A percentile compares a stretch with the other conserved stretches of the same genome.
Conservation (phyloP, 2,797 vertebrate species). For the Eupleurogrammus muticus region DNA sequence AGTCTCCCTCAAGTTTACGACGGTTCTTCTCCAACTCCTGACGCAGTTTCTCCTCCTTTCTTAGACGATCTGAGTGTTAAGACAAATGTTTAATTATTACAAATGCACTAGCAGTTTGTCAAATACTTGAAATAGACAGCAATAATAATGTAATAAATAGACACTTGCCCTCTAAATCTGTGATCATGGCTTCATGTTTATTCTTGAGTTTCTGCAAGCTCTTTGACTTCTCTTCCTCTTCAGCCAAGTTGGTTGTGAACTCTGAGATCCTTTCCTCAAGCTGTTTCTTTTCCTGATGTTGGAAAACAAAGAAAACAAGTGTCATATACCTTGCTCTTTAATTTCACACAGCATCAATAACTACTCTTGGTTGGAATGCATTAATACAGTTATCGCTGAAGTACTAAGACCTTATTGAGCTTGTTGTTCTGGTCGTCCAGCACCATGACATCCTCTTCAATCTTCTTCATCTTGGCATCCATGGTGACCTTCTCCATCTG, state of each 20-base stretch:
- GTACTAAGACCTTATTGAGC: conserved; percentile 87
- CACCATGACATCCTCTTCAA: conserved; percentile 92
- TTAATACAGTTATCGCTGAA: neutral
- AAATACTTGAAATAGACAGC: neutral
- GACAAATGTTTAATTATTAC: neutral
- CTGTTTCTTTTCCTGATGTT: conserved; percentile 92
- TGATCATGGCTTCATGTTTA: conserved; percentile 98
- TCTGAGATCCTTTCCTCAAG: conserved; percentile 92
- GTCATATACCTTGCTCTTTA: neutral
- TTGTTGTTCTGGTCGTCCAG: conserved; percentile 96
- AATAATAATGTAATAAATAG: neutral
- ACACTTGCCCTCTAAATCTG: conserved; percentile 91
- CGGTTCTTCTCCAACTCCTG: conserved; percentile 97
- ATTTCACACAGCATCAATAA: neutral
- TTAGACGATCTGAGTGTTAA: conserved; percentile 87
- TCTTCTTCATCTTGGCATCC: conserved; percentile 94
- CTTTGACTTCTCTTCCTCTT: conserved; percentile 98
- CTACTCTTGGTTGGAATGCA: neutral
- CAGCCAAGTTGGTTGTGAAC: conserved; percentile 91
- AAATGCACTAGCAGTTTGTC: neutral
- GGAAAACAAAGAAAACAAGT: neutral
- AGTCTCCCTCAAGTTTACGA: conserved; percentile 95
- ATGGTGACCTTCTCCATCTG: conserved; percentile 95
- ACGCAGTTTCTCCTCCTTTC: conserved; percentile 93
- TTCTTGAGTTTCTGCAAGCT: conserved; percentile 96